Percentiles rank a stretch among this genome's conserved stretches.
Conservation (phyloP, 2,888 invertebrate genomes). For the Dryobota labecula region DNA sequence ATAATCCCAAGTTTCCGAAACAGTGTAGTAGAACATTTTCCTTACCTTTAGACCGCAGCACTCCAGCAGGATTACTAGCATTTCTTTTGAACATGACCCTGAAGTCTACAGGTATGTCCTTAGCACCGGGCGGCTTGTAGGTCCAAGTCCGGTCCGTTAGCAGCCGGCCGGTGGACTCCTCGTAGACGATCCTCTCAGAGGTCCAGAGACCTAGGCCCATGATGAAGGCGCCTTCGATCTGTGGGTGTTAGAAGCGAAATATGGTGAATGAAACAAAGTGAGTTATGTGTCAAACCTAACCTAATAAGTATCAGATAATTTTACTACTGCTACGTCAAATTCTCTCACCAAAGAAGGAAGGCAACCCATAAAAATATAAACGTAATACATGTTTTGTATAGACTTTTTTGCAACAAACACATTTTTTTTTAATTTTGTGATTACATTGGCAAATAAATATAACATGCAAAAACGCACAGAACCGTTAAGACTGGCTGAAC, state of each 20-base stretch:
- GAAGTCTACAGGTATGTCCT: constrained; percentile 93
- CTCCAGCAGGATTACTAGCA: constrained; percentile 91
- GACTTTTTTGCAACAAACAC: neutral
- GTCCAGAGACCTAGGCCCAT: constrained; percentile 94
- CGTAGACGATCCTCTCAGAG: constrained; percentile 91
- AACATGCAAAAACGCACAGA: too few species aligned
- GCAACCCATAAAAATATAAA: too few species aligned
- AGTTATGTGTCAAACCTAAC: too few species aligned
- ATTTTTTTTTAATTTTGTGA: neutral
- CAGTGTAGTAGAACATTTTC: neutral
- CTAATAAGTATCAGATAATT: too few species aligned
- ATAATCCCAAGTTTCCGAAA: neutral
- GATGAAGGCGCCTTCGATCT: constrained; percentile 93
- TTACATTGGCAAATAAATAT: neutral
- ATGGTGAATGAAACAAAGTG: neutral
- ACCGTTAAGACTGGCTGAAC: neutral
- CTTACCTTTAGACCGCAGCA: constrained; percentile 93
- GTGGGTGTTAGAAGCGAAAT: constrained; percentile 1
- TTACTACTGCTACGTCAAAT: too few species aligned
- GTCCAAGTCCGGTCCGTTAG: constrained; percentile 94
- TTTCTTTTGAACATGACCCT: constrained; percentile 91
- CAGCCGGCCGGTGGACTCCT: constrained; percentile 90
- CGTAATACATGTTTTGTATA: too few species aligned
- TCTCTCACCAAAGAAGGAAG: too few species aligned
- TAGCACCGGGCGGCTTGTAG: constrained; percentile 93